phyloP scores from a whole-genome alignment of 2,113 vertebrate species.

The Aramus guarauna region DNA sequence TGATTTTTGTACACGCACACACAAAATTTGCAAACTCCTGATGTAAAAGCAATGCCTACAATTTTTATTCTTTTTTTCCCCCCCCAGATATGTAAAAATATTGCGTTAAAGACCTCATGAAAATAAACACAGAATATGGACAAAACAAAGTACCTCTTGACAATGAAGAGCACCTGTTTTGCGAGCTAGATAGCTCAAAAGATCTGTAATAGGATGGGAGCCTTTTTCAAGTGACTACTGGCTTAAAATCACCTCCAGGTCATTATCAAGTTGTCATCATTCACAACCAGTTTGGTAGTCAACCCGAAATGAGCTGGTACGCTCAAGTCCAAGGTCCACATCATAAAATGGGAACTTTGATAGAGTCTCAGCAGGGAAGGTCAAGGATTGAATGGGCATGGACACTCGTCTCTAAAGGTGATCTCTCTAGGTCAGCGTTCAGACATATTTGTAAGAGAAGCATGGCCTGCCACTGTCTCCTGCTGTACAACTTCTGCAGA shows the following conservation, averaged over 20 bases:
- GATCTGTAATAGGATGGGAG: not conserved
- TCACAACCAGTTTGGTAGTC: constrained; percentile 17
- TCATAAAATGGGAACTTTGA: constrained; percentile 55
- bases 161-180: not conserved
- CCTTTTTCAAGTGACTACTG: constrained; percentile 1
- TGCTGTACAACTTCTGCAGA: not conserved
- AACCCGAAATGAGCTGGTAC: constrained; percentile 25
- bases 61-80: not conserved
- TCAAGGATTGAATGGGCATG: constrained; percentile 49
- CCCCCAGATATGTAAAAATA: not conserved
- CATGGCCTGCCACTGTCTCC: not conserved
- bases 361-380: constrained; percentile 12
- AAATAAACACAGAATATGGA: not conserved
- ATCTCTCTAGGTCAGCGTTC: constrained; percentile 56
- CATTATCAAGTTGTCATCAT: constrained; percentile 32
- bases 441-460: not conserved
- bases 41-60: not conserved
- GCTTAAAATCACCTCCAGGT: constrained; percentile 47
- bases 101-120: not conserved
- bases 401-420: constrained; percentile 41
- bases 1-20: accelerated
- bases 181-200: not conserved
- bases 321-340: not conserved
- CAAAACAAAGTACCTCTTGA: not conserved
- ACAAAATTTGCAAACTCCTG: not conserved